Evolutionary conservation across 2,888 invertebrate genomes (phyloP), one percentile per base, ranked within the genome.

Genomic region (Mythimna lalbum): DNA sequence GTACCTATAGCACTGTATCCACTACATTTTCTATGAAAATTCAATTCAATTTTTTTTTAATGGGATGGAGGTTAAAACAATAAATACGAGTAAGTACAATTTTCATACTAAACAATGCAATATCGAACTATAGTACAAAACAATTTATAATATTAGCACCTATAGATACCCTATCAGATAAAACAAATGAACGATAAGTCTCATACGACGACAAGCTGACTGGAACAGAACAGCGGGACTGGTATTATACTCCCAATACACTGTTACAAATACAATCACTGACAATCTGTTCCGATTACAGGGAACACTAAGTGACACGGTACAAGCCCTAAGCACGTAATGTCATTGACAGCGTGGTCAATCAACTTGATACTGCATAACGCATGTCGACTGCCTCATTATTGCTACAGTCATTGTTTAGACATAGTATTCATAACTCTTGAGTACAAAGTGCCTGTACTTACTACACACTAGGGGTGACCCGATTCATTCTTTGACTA

Each of bases 281-380:
- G 49, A 49, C 76, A 57, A 81, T 81, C 71, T 23, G 62, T 68
- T 66, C 59, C 64, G 55, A 59, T 72, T 62, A 77, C 67, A 69
- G 65, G 52, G 52, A 60, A 60, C 59, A 67, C 53, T 66, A 68
- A 81, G 43, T 73, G 69, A 61, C 73, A 56, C 53, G 33, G 67
- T 33, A 60, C 66, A 49, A 63, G 63, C 71, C 63, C 69, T 79
- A 72, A 77, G 77, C 68, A 63, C 62, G 63, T 74, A 76, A 71
- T 83, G 82, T 70, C 76, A 84, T 81, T 81, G 79, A 84, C 82
- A 81, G 75, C 61, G 49, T 78, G 82, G 82, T 84, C 84, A 83
- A 81, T 83, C 82, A 84, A 83, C 78, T 71, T 76, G 74, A 76
- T 78, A 79, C 76, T 77, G 77, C 76, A 69, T 73, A 72, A 77